phyloP scores from a whole-genome alignment of 2,113 vertebrate genomes.

The Dolichotis patagonum region DNA sequence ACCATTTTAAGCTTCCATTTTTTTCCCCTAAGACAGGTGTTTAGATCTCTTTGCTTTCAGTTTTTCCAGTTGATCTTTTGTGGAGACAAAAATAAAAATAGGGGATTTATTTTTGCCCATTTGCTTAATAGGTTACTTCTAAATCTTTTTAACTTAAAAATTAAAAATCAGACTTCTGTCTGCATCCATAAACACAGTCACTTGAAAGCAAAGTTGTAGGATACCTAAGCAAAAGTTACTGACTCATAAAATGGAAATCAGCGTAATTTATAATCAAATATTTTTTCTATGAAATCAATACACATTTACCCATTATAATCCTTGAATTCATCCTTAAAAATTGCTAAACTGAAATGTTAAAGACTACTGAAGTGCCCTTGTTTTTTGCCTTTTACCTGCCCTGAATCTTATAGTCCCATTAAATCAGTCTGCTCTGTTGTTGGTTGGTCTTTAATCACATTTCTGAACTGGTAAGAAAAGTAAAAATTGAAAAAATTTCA shows the following conservation, averaged over 20 bases:
- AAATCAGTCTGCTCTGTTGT: background rate
- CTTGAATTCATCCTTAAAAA: conserved; percentile 33
- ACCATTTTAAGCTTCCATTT: conserved; percentile 44
- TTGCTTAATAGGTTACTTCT: conserved; percentile 8
- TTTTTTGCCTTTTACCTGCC: background rate
- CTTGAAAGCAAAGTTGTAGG: background rate
- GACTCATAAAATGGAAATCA: conserved; percentile 12
- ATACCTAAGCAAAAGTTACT: background rate
- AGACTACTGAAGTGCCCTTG: background rate
- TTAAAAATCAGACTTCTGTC: background rate
- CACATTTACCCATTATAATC: background rate
- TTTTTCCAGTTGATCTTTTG: background rate
- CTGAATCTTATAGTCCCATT: background rate
- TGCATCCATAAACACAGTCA: background rate
- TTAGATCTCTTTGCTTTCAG: background rate
- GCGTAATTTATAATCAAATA: background rate
- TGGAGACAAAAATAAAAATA: conserved; percentile 21
- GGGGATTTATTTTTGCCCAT: background rate
- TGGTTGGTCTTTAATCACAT: background rate
- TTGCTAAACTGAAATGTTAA: conserved; percentile 1
- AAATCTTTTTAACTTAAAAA: background rate
- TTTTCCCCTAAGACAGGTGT: background rate
- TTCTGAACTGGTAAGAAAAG: background rate
- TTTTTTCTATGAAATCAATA: background rate
- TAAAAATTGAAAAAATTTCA: background rate